phyloP scores from a whole-genome alignment of 2,113 vertebrate species.

The Pomatorhinus ruficollis region DNA sequence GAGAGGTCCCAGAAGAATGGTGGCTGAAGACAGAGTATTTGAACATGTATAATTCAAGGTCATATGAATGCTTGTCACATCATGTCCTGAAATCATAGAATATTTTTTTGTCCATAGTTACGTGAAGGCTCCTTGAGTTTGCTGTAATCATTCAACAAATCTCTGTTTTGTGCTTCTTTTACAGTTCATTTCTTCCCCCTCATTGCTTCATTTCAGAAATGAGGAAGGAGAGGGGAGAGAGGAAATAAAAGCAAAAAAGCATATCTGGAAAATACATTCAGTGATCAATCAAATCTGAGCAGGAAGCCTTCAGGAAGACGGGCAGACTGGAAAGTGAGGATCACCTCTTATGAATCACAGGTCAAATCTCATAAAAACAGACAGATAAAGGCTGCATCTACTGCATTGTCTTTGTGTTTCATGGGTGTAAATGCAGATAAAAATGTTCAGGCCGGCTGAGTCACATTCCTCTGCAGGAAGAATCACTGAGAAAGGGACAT shows the following conservation, averaged over 20 bases:
- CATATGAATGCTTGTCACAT: background rate
- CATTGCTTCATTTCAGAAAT: background rate
- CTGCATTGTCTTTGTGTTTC: background rate
- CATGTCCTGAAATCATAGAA: background rate
- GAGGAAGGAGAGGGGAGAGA: background rate
- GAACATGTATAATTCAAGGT: background rate
- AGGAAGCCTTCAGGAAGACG: background rate
- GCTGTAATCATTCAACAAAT: background rate
- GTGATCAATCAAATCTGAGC: background rate
- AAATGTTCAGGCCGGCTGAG: background rate
- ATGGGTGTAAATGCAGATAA: background rate
- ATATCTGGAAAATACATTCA: slow-evolving; percentile 19
- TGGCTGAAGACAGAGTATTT: background rate
- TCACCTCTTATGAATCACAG: background rate
- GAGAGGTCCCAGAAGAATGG: background rate
- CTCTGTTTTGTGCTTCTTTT: background rate
- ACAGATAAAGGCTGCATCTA: background rate
- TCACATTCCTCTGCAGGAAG: background rate
- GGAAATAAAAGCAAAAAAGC: background rate
- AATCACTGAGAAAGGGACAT: background rate
- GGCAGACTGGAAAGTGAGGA: background rate
- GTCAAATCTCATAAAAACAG: background rate
- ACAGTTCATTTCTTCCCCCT: background rate
- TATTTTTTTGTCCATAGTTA: background rate
- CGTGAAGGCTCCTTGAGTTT: background rate